Base-by-base conservation (phyloP, 2,113 vertebrate species). In the Triplophysa siluroides region DNA sequence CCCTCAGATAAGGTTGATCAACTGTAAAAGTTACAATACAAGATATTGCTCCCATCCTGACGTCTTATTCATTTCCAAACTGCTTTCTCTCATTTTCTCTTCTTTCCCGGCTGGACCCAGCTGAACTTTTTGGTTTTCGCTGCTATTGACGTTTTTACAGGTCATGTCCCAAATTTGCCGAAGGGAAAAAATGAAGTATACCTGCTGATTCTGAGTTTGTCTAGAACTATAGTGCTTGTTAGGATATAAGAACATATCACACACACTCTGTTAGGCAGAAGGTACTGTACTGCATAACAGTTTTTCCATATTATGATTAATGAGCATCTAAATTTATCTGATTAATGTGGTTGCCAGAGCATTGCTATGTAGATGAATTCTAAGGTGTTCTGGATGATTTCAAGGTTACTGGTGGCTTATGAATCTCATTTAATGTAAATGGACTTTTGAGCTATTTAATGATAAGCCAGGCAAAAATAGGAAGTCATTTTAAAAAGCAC, bases 191-290 rank as follows among this genome's bases (percentile, higher is more conserved):
- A 9, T 50, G 8, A 5, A 52, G 45, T 3, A 11, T 19, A 29
- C 45, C 45, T 26, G 45, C 67, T 70, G 45, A 70, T 70, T 52
- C 45, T 16, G 14, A 70, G 47, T 26, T 12, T 69, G 45, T 69
- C 23, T 43, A 52, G 45, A 29, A 70, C 23, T 29, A 19, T 52
- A 52, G 10, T 68, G 41, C 23, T 70, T 19, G 23, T 1, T 29
- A 50, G 8, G 23, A 1, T 26, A 4, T 69, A 24, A 26, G 3
- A 69, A 18, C 23, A 0, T 24, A 50, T 50, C 45, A 69, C 10
- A 69, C 26, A 23, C 23, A 69, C 26, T 69, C 8, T 52, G 0
- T 69, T 23, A 0, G 4, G 14, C 23, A 50, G 14, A 16, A 50
- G 33, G 33, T 38, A 38, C 33, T 21, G 67, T 52, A 23, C 3